These are phyloP conservation scores for Zenarchopterus dispar DNA, from an alignment of 2,797 vertebrate species.

Conservation along the genomic window DNA sequence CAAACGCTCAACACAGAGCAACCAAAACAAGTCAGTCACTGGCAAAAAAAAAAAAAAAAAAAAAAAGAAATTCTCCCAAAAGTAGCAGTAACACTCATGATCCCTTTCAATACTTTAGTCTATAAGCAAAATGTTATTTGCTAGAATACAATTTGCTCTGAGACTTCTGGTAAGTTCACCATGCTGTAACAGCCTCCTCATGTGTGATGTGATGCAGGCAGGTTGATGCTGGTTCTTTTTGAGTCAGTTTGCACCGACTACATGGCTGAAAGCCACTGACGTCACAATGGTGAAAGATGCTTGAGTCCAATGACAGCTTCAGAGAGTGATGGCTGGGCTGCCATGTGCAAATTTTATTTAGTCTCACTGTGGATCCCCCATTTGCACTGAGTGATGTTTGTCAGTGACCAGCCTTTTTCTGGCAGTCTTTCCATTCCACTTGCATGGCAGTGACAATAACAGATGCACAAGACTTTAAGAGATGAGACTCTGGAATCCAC, in stretches of 20 bases:
- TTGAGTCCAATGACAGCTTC: constrained; percentile 42
- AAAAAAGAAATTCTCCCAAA: constrained; percentile 56
- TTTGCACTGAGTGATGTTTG: constrained; percentile 40
- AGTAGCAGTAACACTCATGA: constrained; percentile 67
- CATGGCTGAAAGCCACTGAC: constrained; percentile 16
- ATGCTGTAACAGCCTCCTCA: constrained; percentile 38
- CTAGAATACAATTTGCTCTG: constrained; percentile 49
- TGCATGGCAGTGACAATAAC: constrained; percentile 69
- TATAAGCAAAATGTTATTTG: constrained; percentile 61
- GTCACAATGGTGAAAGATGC: constrained; percentile 15
- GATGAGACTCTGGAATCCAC: constrained; percentile 54
- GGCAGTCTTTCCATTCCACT: constrained; percentile 62
- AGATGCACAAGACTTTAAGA: constrained; percentile 53
- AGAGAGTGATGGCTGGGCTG: constrained; percentile 19
- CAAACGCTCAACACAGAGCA: constrained; percentile 59
- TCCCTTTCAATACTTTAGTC: constrained; percentile 70
- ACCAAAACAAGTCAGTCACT: constrained; percentile 70
- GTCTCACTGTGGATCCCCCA: constrained; percentile 25
- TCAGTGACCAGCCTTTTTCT: constrained; percentile 43
- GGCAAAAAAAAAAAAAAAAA: constrained; percentile 40
- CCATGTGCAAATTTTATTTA: constrained; percentile 18
- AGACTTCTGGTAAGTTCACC: constrained; percentile 43
- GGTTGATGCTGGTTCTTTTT: constrained; percentile 19
- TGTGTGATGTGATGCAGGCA: constrained; percentile 17
- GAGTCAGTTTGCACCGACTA: constrained; percentile 7